phyloP scores from a whole-genome alignment of 2,797 vertebrate species.

The Petrocephalus sullivani region DNA sequence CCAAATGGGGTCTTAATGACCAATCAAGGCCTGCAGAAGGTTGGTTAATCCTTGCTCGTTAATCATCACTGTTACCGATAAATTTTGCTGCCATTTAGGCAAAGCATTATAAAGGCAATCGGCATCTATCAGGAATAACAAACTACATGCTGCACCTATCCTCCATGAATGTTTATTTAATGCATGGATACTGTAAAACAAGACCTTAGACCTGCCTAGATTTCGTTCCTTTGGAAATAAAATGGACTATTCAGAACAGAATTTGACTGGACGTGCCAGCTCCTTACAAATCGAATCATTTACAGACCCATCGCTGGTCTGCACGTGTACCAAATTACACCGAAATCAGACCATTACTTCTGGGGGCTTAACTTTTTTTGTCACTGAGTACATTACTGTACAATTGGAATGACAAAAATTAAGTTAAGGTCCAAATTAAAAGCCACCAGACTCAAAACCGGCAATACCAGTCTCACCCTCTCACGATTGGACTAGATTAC shows the following conservation, averaged over 20 bases:
- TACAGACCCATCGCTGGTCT: no score
- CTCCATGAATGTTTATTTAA: not conserved
- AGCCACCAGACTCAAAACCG: not conserved
- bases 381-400: not conserved
- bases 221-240: not conserved
- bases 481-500: not conserved
- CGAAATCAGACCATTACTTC: no score
- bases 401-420: not conserved
- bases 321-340: no score
- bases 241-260: not conserved
- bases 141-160: not conserved
- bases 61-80: not conserved
- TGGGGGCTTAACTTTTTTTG: no score
- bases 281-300: no score
- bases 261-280: not conserved
- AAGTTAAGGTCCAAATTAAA: not conserved
- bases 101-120: not conserved
- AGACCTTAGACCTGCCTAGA: not conserved
- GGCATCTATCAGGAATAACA: not conserved
- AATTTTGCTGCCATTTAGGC: not conserved
- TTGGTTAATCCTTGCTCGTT: not conserved
- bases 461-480: not conserved
- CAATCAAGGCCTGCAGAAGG: not conserved
- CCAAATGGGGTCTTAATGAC: not conserved
- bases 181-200: not conserved